A percentile compares a stretch with the other conserved stretches of the same genome.
Evolutionary conservation across 1,140 invertebrate genomes (phyloP).

Genomic region (Eufriesea mexicana): DNA sequence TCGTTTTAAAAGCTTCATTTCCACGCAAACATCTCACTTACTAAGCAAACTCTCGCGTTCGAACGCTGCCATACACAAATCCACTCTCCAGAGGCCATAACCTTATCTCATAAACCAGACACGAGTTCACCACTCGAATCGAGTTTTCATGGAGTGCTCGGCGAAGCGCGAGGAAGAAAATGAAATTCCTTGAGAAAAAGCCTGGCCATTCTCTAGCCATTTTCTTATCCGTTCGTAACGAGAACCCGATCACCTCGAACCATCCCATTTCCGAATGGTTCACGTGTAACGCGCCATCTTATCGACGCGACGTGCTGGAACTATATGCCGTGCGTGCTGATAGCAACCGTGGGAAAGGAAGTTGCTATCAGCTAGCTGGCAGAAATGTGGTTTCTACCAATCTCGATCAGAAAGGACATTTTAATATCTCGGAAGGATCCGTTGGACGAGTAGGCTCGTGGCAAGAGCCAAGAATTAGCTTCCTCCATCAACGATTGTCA

Average conservation of each 20-base stretch:
- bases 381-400: constrained; percentile 53
- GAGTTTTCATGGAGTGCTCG: too few relatives aligned
- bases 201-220: neutral
- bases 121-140: too few relatives aligned
- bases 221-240: neutral
- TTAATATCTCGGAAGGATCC: neutral
- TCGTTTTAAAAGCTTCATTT: too few relatives aligned
- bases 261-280: constrained; percentile 6
- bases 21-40: too few relatives aligned
- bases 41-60: too few relatives aligned
- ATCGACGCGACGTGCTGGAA: constrained; percentile 22
- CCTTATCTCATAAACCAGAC: too few relatives aligned
- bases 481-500: neutral
- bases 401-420: neutral
- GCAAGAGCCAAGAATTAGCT: too few relatives aligned
- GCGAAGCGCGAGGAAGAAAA: neutral
- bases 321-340: constrained; percentile 66
- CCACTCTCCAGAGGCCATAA: too few relatives aligned
- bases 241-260: neutral
- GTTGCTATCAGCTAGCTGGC: constrained; percentile 68
- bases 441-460: neutral
- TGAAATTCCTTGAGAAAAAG: neutral
- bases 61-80: too few relatives aligned
- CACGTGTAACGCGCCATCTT: constrained; percentile 25
- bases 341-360: constrained; percentile 81